phyloP scores from a whole-genome alignment of 2,888 invertebrate genomes.

The Andrena fulva region DNA sequence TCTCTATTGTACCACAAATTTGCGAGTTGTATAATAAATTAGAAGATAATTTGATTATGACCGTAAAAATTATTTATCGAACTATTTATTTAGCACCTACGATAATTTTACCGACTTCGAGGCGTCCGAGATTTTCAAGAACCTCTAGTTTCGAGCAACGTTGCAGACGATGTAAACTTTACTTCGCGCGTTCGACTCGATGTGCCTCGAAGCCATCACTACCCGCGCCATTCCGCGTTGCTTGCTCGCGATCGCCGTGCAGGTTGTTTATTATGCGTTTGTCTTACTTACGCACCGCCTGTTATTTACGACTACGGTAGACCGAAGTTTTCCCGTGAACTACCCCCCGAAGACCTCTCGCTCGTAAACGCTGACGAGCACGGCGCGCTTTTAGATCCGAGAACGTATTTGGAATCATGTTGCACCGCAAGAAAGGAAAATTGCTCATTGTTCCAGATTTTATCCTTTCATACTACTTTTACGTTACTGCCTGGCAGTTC shows the following conservation, averaged over 20 bases:
- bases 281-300: slow-evolving; percentile 63
- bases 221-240: slow-evolving; percentile 30
- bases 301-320: slow-evolving; percentile 44
- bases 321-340: slow-evolving; percentile 48
- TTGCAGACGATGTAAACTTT: too few relatives aligned
- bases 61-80: too few relatives aligned
- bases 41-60: too few relatives aligned
- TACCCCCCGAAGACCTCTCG: slow-evolving; percentile 31
- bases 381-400: slow-evolving; percentile 18
- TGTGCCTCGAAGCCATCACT: background rate
- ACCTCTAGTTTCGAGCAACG: too few relatives aligned
- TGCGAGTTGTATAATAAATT: too few relatives aligned
- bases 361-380: slow-evolving; percentile 58
- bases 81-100: too few relatives aligned
- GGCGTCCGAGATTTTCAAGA: too few relatives aligned
- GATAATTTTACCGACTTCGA: too few relatives aligned
- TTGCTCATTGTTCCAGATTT: slow-evolving; percentile 59
- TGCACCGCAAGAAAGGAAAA: slow-evolving; percentile 36
- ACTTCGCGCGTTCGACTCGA: background rate
- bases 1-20: too few relatives aligned
- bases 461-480: slow-evolving; percentile 21
- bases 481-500: slow-evolving; percentile 5
- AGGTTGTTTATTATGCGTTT: slow-evolving; percentile 62
- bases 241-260: slow-evolving; percentile 46
- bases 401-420: slow-evolving; percentile 36